Evolutionary conservation across 2,888 invertebrate species (phyloP), one percentile per base, ranked within the genome.

Genomic region (Acanthosoma haemorrhoidale): DNA sequence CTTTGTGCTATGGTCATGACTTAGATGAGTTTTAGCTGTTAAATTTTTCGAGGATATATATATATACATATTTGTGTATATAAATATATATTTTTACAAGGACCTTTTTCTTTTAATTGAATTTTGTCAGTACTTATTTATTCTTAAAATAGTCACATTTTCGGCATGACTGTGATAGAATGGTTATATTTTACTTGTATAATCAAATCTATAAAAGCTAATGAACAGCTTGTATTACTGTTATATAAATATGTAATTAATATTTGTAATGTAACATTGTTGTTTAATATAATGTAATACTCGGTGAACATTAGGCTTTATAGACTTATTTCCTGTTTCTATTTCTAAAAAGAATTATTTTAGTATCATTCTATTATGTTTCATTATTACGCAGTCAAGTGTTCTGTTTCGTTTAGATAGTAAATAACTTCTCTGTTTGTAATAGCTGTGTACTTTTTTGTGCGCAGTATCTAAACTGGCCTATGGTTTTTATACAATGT

Each of bases 401-500:
- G 21, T 51, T 51, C 43, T 51, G 51, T 51, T 51, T 51, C 2
- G n/a, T 51, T 51, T 51, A 51, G 51, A 29, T 25, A 3, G 5
- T 51, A 51, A 51, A n/a, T n/a, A n/a, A 51, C 29, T 25, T 51
- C 51, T 43, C 21, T 51, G 25, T 34, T 11, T 57, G 57, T 58
- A 29, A 57, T 58, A 38, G 69, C 69, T 69, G 43, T 66, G 66
- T 71, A 69, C 66, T 69, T 29, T 64, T n/a, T 64, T 41, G 64
- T 38, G 29, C 61, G 66, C 64, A 71, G 69, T 68, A 64, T 71
- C 43, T 71, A 64, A 72, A 71, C 71, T 71, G 73, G 74, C 74
- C 73, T 74, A 74, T 74, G 73, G 71, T 74, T 74, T n/a, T 74
- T 74, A 72, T 73, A 73, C 73, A 67, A 69, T 61, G 41, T 69